Base-by-base conservation (phyloP, 2,797 vertebrate genomes). In the Champsocephalus gunnari region DNA sequence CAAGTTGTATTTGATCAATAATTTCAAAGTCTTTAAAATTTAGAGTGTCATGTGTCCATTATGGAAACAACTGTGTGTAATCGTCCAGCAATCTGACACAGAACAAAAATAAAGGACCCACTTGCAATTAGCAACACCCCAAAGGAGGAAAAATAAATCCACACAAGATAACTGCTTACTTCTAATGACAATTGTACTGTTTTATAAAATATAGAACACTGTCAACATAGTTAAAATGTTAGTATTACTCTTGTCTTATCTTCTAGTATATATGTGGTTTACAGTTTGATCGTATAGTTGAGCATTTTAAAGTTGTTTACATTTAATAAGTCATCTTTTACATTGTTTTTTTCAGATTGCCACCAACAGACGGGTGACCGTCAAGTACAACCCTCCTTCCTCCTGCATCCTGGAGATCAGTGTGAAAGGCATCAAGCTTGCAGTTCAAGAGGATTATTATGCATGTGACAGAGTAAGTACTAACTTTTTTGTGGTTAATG, bases 371-470 rank as follows among this genome's bases (percentile, higher is more conserved):
- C 95, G 96, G 89, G 96, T 97, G 95, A 99, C 97, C 51, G 96
- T 99, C 79, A 97, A 98, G 93, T 98, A 97, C 93, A 98, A 99
- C 93, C 98, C 98, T 0, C 98, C 98, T 43, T 98, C 98, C 60
- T 97, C 96, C 89, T 99, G 98, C 1, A 83, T 97, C 82, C 93
- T 99, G 78, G 98, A 99, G 92, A 98, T 99, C 94, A 98, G 93
- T 0, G 92, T 99, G 73, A 96, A 97, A 68, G 98, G 98, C 17
- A 94, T 99, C 82, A 99, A 99, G 92, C 97, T 99, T 3, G 92
- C 94, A 0, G 97, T 99, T 56, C 97, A 97, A 0, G 97, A 99
- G 0, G 97, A 98, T 80, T 96, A 88, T 54, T 93, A 92, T 38
- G 72, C 88, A n/a, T 88, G 75, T 9, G 90, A 93, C 70, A 61